Evolutionary conservation across 2,113 vertebrate genomes (phyloP).

Genomic region (Tragelaphus strepsiceros): DNA sequence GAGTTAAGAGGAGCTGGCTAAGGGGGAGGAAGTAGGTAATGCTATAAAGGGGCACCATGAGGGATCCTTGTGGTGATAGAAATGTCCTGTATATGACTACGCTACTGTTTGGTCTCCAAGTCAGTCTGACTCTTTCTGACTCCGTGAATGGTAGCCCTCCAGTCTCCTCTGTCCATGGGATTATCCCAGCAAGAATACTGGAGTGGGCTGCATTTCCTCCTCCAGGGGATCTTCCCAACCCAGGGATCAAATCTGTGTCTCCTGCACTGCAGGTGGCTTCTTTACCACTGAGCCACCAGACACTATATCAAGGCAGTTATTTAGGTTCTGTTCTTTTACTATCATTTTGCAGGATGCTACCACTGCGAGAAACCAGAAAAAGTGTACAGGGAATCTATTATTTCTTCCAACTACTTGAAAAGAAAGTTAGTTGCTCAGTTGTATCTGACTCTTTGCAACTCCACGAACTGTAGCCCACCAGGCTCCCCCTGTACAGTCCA

Average conservation of each 20-base stretch:
- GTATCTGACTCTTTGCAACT: background rate
- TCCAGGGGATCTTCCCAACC: background rate
- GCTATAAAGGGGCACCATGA: background rate
- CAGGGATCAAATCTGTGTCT: background rate
- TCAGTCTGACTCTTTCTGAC: background rate
- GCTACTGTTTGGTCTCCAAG: background rate
- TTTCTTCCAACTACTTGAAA: background rate
- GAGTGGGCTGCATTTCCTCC: background rate
- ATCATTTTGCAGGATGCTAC: background rate
- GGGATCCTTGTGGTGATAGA: background rate
- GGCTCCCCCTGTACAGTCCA: background rate
- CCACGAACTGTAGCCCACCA: background rate
- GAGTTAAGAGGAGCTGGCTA: background rate
- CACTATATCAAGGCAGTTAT: background rate
- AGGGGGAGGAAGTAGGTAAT: background rate
- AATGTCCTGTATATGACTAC: background rate
- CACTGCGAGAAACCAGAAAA: background rate
- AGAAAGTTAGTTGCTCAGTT: background rate
- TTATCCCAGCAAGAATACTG: background rate
- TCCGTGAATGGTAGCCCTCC: background rate
- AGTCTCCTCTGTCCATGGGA: background rate
- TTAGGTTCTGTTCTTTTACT: background rate
- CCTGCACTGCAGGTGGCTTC: background rate
- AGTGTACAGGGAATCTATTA: background rate
- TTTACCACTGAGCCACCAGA: background rate